phyloP scores from a whole-genome alignment of 1,140 invertebrate species.

The Popillia japonica region DNA sequence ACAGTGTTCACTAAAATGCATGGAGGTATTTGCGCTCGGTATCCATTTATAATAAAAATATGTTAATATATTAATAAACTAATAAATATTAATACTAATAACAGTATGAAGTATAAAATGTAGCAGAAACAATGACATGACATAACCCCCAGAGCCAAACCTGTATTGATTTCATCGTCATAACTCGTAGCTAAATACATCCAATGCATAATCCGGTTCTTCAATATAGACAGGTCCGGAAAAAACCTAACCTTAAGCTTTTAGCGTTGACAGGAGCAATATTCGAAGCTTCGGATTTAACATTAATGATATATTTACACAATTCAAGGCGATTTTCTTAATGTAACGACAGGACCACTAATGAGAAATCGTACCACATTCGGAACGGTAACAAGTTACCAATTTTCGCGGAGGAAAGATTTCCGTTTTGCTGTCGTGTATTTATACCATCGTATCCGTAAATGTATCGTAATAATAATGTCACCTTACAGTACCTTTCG shows the following conservation, averaged over 20 bases:
- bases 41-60: too few relatives aligned
- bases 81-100: too few relatives aligned
- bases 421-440: background rate
- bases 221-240: background rate
- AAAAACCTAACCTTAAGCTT: constrained; percentile 14
- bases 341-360: background rate
- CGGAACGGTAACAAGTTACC: background rate
- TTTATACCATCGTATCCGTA: background rate
- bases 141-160: too few relatives aligned
- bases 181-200: background rate
- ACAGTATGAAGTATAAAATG: too few relatives aligned
- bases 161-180: background rate
- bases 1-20: too few relatives aligned
- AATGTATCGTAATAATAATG: too few relatives aligned
- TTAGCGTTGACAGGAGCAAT: constrained; percentile 14
- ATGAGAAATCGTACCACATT: background rate
- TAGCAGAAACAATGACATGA: too few relatives aligned
- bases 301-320: constrained; percentile 15
- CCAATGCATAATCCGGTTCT: background rate
- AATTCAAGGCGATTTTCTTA: background rate
- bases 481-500: too few relatives aligned
- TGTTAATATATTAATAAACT: too few relatives aligned
- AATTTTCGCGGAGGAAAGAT: background rate
- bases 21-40: too few relatives aligned
- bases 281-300: background rate